Percentiles rank a stretch among this genome's conserved stretches.
Conservation (phyloP, 2,888 invertebrate genomes). For the Melieria omissa region DNA sequence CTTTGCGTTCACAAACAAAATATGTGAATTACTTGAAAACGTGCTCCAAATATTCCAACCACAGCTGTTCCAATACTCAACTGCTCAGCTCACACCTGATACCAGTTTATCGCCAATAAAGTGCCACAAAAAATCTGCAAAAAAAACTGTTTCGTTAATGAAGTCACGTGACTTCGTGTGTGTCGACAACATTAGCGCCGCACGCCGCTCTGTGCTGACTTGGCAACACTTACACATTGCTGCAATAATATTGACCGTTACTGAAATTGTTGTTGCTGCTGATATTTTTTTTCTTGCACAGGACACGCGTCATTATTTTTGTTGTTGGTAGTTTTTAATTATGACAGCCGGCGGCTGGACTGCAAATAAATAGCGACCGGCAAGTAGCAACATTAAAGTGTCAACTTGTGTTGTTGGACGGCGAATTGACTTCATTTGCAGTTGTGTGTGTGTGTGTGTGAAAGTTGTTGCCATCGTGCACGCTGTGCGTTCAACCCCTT, state of each 20-base stretch:
- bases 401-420: background rate
- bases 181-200: background rate
- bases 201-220: too few species aligned
- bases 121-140: background rate
- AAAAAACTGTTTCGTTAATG: background rate
- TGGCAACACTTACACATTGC: too few species aligned
- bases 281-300: background rate
- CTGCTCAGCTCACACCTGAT: too few species aligned
- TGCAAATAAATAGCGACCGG: background rate
- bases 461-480: conserved; percentile 4
- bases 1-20: too few species aligned
- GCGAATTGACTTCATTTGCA: conserved; percentile 11
- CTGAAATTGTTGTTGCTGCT: background rate
- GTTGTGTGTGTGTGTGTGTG: too few species aligned
- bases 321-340: conserved; percentile 36
- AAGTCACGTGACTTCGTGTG: background rate
- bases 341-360: conserved; percentile 39
- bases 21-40: too few species aligned
- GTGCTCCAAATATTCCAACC: too few species aligned
- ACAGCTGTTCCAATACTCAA: too few species aligned
- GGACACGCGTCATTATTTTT: conserved; percentile 41
- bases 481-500: conserved; percentile 7
- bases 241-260: background rate
- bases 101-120: background rate
- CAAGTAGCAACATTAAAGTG: background rate